A percentile compares a stretch with the other conserved stretches of the same genome.
Evolutionary conservation across 64 coral and sea anemone genomes (phyloP).

Genomic region (Dendrophyllia cribrosa): DNA sequence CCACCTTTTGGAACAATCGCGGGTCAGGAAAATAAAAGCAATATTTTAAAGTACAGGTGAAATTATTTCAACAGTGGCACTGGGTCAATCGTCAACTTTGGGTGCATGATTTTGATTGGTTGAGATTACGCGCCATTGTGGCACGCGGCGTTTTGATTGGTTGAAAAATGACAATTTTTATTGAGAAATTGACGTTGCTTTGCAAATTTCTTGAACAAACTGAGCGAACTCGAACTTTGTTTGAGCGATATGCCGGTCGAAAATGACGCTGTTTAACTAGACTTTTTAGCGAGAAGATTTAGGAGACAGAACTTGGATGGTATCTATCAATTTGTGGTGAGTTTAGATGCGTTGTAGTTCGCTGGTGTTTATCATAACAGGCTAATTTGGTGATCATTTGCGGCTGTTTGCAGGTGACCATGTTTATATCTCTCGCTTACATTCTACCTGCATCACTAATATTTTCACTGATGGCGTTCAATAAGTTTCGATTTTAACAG

Average conservation of each 20-base stretch:
- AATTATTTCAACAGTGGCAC: too few species aligned
- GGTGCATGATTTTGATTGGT: conserved; percentile 14
- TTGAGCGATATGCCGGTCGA: background rate
- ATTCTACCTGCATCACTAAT: background rate
- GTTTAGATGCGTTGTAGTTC: background rate
- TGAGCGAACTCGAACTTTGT: background rate
- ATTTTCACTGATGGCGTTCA: background rate
- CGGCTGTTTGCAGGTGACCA: conserved; percentile 23
- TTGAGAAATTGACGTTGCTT: conserved; percentile 34
- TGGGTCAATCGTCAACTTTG: background rate
- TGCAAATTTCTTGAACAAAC: conserved; percentile 24
- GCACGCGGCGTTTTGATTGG: conserved; percentile 18
- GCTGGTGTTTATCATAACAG: conserved; percentile 5
- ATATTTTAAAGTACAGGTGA: too few species aligned
- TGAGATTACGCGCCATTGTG: conserved; percentile 50
- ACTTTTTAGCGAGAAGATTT: background rate
- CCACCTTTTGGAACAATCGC: too few species aligned
- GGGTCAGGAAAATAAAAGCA: too few species aligned
- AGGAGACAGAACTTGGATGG: background rate
- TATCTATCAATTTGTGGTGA: conserved; percentile 27
- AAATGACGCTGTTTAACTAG: background rate
- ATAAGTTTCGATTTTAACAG: background rate
- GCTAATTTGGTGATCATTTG: conserved; percentile 45
- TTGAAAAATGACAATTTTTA: conserved; percentile 12
- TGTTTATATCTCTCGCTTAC: background rate